Evolutionary conservation across 2,888 invertebrate species (phyloP).

Genomic region (Agrochola circellaris): DNA sequence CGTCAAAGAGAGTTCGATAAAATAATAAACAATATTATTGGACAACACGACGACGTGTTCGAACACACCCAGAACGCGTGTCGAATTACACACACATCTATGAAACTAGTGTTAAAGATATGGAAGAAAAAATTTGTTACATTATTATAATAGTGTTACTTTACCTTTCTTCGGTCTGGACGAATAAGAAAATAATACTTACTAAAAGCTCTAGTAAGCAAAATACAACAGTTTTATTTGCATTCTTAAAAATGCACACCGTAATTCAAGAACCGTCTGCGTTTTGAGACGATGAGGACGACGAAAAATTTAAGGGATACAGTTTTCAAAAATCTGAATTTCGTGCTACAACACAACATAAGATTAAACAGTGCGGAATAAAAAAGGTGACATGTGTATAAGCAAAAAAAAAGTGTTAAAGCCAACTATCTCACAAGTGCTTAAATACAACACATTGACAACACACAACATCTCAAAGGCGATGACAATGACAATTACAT

Average conservation of each 20-base stretch:
- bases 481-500: not conserved
- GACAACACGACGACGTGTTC: slow-evolving; percentile 10
- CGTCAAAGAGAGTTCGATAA: slow-evolving; percentile 47
- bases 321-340: not conserved
- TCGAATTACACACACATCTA: not conserved
- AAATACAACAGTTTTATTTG: not conserved
- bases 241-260: not conserved
- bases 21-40: slow-evolving; percentile 32
- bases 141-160: not conserved
- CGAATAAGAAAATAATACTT: not conserved
- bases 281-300: no score
- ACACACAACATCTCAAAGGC: not conserved
- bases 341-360: not conserved
- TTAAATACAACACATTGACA: not conserved
- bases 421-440: not conserved
- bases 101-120: not conserved
- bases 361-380: not conserved
- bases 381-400: not conserved
- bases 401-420: slow-evolving; percentile 9
- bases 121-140: not conserved
- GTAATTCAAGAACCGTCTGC: not conserved
- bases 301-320: not conserved
- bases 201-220: not conserved
- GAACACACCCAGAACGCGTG: slow-evolving; percentile 32
- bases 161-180: not conserved